Evolutionary conservation across 2,113 vertebrate species (phyloP).

Genomic region (Oxyruncus cristatus): DNA sequence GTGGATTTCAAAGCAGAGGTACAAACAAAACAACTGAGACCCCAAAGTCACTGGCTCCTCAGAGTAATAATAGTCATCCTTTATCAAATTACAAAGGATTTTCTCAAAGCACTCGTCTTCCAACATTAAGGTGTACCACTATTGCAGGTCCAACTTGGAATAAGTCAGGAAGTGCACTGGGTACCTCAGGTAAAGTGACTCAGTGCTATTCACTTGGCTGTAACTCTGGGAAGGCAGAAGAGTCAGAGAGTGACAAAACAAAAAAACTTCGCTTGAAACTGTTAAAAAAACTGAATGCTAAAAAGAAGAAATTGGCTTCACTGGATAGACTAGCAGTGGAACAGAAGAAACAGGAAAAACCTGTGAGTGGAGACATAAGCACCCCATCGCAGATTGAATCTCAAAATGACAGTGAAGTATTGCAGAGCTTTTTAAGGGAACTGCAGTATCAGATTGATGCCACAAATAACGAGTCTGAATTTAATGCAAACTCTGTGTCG

Average conservation of each 20-base stretch:
- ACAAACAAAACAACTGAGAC: neutral
- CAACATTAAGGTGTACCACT: neutral
- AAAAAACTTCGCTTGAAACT: slow-evolving; percentile 85
- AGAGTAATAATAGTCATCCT: neutral
- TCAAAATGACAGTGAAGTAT: slow-evolving; percentile 51
- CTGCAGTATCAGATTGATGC: slow-evolving; percentile 73
- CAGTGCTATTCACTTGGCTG: neutral
- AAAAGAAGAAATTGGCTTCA: slow-evolving; percentile 88
- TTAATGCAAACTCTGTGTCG: slow-evolving; percentile 62
- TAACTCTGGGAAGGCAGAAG: neutral
- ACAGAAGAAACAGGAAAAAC: neutral
- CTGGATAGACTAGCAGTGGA: slow-evolving; percentile 74
- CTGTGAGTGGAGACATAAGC: neutral
- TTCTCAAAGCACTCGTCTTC: neutral
- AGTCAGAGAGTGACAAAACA: slow-evolving; percentile 61
- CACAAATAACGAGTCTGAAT: slow-evolving; percentile 60
- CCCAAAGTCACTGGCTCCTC: neutral
- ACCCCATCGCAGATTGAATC: neutral
- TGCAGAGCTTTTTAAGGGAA: slow-evolving; percentile 72
- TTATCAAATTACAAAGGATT: neutral
- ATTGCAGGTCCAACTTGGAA: neutral
- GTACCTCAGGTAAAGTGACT: neutral
- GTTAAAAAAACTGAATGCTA: slow-evolving; percentile 89
- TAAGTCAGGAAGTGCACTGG: neutral
- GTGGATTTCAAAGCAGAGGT: slow-evolving; percentile 76